Evolutionary conservation across 2,888 invertebrate species (phyloP), one percentile per base, ranked within the genome.

Genomic region (Smittia aterrima): DNA sequence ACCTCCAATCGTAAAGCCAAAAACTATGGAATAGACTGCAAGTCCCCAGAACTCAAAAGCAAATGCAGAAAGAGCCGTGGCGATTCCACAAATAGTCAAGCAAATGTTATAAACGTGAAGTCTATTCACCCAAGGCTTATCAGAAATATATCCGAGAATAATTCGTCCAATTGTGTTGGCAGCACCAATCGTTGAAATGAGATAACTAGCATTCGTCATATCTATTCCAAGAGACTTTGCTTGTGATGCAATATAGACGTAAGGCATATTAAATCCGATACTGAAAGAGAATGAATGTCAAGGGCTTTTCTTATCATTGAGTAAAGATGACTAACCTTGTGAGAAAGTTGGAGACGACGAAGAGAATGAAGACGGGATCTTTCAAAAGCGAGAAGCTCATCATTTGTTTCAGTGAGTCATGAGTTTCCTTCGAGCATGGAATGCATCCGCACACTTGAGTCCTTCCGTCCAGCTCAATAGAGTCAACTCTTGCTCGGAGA

Each of bases 251-350:
- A 92, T 87, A 80, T 93, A 96, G 72, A 96, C 90, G 80, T 95
- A 96, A 40, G 97, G 97, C 79, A 96, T 89, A 82, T 96, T 95
- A 85, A 95, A 96, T 76, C 96, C 96, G 80, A 97, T 90, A 80
- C 95, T 96, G 32, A 54, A 54, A 58, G 13, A n/a, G 16, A 47
- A 47, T 38, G 38, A 16, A 47, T 47, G 47, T 24, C n/a, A 6
- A 27, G 32, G 32, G 4, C 32, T 32, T 38, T 4, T 22, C 6
- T 67, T 67, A 32, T 41, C 13, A 67, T 32, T 67, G 4, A 2
- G 3, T 38, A 66, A 20, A 32, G 6, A 32, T n/a, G n/a, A 32
- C 11, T 22, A 41, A 74, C 74, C 74, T 74, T 58, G 96, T 96
- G 80, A 93, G 90, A 82, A 99, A 95, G 84, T 99, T 99, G 47